A percentile compares a stretch with the other conserved stretches of the same genome.
Conservation (phyloP, 2,113 vertebrate species). For the Sceloporus undulatus region DNA sequence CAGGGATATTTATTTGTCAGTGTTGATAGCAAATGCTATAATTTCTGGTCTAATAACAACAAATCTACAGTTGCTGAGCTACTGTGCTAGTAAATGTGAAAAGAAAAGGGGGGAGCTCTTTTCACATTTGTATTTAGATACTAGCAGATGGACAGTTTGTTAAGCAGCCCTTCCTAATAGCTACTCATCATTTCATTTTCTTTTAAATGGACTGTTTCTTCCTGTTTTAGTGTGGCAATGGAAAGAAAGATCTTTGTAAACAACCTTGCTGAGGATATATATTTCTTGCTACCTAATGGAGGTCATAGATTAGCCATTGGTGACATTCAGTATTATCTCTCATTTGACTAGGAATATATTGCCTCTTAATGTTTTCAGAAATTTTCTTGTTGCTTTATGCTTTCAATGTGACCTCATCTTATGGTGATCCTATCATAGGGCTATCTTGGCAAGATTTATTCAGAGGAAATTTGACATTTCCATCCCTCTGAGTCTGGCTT, state of each 20-base stretch:
- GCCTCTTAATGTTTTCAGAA: constrained; percentile 30
- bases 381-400: constrained; percentile 14
- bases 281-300: constrained; percentile 5
- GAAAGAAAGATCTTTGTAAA: constrained; percentile 27
- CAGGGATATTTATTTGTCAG: constrained; percentile 18
- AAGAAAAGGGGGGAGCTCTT: constrained; percentile 34
- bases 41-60: constrained; percentile 49
- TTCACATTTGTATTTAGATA: constrained; percentile 52
- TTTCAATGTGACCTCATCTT: no score
- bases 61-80: constrained; percentile 51
- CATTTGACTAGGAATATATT: constrained; percentile 18
- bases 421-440: no score
- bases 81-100: not conserved
- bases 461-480: no score
- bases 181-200: constrained; percentile 40
- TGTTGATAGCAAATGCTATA: constrained; percentile 56
- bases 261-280: not conserved
- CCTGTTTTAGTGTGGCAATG: constrained; percentile 24
- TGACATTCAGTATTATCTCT: constrained; percentile 1
- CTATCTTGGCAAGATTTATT: no score
- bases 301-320: not conserved
- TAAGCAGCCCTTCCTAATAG: constrained; percentile 55
- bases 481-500: no score
- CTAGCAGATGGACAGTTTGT: constrained; percentile 38
- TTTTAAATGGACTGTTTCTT: constrained; percentile 35